phyloP scores from a whole-genome alignment of 35 echinoderm and acorn worm species.

The Ophiothrix spiculata region DNA sequence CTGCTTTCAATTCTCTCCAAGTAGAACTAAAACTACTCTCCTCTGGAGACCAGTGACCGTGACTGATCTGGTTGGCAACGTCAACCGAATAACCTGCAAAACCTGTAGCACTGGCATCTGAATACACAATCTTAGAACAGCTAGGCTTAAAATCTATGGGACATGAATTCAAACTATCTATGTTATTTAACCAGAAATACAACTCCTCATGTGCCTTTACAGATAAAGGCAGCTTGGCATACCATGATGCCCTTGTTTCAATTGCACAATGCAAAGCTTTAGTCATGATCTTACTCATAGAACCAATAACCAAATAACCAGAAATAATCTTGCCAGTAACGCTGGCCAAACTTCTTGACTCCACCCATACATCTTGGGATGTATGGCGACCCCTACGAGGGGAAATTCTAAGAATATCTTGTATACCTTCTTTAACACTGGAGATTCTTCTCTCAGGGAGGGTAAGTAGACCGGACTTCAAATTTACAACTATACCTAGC shows the following conservation, averaged over 20 bases:
- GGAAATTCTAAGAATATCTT: too few relatives aligned
- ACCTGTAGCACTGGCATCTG: conserved; percentile 29
- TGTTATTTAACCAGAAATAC: neutral
- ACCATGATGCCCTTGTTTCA: neutral
- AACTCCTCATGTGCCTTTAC: neutral
- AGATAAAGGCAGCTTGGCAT: neutral
- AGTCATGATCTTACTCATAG: conserved; percentile 25
- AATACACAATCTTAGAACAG: conserved; percentile 29
- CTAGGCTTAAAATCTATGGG: neutral
- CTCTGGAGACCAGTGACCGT: neutral
- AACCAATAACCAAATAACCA: conserved; percentile 3
- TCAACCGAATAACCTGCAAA: conserved; percentile 32
- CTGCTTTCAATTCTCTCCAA: conserved; percentile 47
- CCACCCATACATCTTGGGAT: too few relatives aligned
- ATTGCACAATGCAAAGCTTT: conserved; percentile 25
- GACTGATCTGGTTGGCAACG: neutral
- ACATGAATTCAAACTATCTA: neutral
- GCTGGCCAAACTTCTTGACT: conserved; percentile 1
- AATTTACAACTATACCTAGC: neutral
- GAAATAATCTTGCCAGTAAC: conserved; percentile 28
- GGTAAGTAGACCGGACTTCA: neutral
- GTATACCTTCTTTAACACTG: neutral
- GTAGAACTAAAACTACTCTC: conserved; percentile 20
- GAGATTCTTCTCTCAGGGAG: neutral
- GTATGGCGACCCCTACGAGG: too few relatives aligned